These are phyloP conservation scores for Oophaga pumilio DNA, from an alignment of 2,113 vertebrate species.

Conservation along the genomic window DNA sequence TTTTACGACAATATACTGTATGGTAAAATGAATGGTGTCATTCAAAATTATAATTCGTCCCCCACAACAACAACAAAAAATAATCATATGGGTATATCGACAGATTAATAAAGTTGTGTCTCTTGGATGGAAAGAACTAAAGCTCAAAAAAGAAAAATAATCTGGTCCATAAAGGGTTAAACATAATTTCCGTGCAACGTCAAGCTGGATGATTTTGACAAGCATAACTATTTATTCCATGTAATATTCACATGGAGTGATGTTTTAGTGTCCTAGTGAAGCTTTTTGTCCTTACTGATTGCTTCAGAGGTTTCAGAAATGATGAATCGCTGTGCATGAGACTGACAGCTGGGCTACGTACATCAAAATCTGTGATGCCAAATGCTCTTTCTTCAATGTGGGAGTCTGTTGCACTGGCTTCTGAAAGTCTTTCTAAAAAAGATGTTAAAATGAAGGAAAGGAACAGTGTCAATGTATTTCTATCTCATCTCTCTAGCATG, in stretches of 20 bases:
- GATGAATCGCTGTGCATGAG: constrained; percentile 49
- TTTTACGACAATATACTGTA: too few relatives aligned
- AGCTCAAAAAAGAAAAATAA: too few relatives aligned
- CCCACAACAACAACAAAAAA: too few relatives aligned
- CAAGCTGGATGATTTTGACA: not conserved
- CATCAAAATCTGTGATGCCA: constrained; percentile 49
- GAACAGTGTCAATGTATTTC: not conserved
- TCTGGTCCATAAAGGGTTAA: too few relatives aligned
- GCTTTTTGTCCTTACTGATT: constrained; percentile 13
- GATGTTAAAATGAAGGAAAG: constrained; percentile 18
- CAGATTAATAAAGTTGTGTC: too few relatives aligned
- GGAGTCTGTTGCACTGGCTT: constrained; percentile 22
- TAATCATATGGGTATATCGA: too few relatives aligned
- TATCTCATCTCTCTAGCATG: not conserved
- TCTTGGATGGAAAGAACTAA: too few relatives aligned
- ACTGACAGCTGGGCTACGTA: constrained; percentile 51
- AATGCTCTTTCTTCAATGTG: constrained; percentile 50
- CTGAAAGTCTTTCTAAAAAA: constrained; percentile 9
- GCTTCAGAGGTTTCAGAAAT: constrained; percentile 27
- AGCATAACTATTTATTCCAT: not conserved
- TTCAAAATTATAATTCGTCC: too few relatives aligned
- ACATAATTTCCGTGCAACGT: not conserved
- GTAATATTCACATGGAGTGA: constrained; percentile 8
- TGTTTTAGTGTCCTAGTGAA: constrained; percentile 9
- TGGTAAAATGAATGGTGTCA: too few relatives aligned